A percentile compares a stretch with the other conserved stretches of the same genome.
Evolutionary conservation across 53 echinoderm and acorn worm species (phyloP).

Genomic region (Hippasteria phrygiana): DNA sequence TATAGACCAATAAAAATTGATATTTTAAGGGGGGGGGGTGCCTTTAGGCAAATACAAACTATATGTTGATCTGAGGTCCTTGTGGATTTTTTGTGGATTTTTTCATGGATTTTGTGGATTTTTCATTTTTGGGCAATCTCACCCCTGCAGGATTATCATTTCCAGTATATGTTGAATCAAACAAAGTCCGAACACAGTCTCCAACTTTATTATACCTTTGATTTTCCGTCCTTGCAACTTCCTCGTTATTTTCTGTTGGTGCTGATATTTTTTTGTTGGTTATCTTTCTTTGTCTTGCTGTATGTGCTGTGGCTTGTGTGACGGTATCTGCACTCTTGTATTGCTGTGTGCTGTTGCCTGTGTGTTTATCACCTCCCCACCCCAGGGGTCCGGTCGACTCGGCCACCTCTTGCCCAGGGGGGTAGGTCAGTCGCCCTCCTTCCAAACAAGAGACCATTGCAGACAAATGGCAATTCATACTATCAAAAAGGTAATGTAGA

Average conservation of each 20-base stretch:
- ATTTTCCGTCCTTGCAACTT: constrained; percentile 16
- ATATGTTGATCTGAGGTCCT: too few relatives aligned
- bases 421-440: constrained; percentile 35
- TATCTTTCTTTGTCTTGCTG: not conserved
- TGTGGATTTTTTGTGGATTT: too few relatives aligned
- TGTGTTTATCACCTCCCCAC: constrained; percentile 31
- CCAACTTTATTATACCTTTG: too few relatives aligned
- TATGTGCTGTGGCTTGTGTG: constrained; percentile 47
- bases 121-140: too few relatives aligned
- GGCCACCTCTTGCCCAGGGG: constrained; percentile 58
- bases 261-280: constrained; percentile 4
- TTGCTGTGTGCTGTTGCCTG: constrained; percentile 59
- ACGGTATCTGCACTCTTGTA: constrained; percentile 12
- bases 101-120: too few relatives aligned
- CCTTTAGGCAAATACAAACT: too few relatives aligned
- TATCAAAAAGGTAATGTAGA: constrained; percentile 17
- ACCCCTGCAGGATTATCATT: too few relatives aligned
- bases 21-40: too few relatives aligned
- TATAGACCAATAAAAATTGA: too few relatives aligned
- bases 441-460: constrained; percentile 56
- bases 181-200: too few relatives aligned
- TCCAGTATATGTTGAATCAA: too few relatives aligned
- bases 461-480: constrained; percentile 33
- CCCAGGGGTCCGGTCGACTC: constrained; percentile 36
- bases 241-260: not conserved